These are phyloP conservation scores for Therioaphis trifolii DNA, from an alignment of 2,888 invertebrate genomes.

Conservation along the genomic window DNA sequence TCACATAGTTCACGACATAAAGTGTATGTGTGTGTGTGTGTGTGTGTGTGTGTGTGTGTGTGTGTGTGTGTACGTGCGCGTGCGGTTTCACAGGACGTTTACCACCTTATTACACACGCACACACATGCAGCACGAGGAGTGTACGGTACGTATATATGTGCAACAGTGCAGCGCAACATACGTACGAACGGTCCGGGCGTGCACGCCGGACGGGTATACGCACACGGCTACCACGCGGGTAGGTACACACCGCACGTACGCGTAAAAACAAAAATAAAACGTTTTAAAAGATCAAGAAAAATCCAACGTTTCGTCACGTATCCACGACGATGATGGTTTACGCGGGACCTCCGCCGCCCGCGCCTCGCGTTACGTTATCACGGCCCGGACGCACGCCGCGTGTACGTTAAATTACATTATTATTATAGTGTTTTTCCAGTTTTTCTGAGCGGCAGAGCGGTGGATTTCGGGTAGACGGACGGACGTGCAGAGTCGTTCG, in stretches of 20 bases:
- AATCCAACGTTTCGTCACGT: constrained; percentile 51
- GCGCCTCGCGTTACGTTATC: background rate
- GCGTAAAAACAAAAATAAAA: background rate
- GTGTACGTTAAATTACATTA: background rate
- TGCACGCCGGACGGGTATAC: background rate
- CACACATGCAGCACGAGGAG: background rate
- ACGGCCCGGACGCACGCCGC: background rate
- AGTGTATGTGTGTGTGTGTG: background rate
- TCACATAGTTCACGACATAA: background rate
- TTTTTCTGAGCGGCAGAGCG: constrained; percentile 35
- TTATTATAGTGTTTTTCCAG: constrained; percentile 27
- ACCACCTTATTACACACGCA: constrained; percentile 30
- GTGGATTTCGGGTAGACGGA: constrained; percentile 4
- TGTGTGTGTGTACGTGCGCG: background rate
- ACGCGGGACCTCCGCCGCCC: background rate
- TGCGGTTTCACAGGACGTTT: constrained; percentile 6
- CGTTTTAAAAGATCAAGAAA: constrained; percentile 15
- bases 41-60: background rate
- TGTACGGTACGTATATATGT: background rate
- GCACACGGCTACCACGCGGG: no score
- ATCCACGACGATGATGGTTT: background rate
- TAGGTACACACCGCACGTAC: background rate
- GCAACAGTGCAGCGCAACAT: background rate
- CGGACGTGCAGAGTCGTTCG: no score
- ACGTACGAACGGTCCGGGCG: background rate